Base-by-base conservation (phyloP, 2,888 invertebrate species). In the Melanargia galathea region DNA sequence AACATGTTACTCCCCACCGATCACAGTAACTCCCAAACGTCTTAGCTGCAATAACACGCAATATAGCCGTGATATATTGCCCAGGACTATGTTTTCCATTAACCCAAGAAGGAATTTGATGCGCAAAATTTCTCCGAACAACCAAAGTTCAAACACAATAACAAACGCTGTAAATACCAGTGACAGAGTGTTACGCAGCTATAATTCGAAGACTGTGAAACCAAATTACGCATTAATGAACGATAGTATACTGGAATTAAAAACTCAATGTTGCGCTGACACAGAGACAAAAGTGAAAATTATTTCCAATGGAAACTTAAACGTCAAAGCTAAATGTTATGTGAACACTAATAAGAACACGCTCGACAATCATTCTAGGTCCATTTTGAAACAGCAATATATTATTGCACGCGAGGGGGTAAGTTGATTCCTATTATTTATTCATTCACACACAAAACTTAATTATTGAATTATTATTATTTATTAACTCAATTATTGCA, bases 131-230 rank as follows among this genome's bases (percentile, higher is more conserved):
- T 26, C 10, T 20, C 40, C 16, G 16, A 43, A 61, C 40, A 43
- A 65, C 26, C 24, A 64, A 60, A 66, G 33, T 10, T 51, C 59
- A 3, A 63, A 63, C 58, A 55, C 60, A 0, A 65, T 49, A 46
- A 18, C 2, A 43, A 5, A 18, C 1, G 18, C 43, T 8, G 26
- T 11, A 11, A 52, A 7, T 20, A 45, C 68, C 0, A 81, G 82
- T 54, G 84, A 84, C 58, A 69, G 86, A 67, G 80, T 86, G 0
- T 69, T 89, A 2, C 74, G 87, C 8, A 88, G 87, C 67, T 86
- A 71, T 57, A 77, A 73, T 52, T 30, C 71, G 11, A 79, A 74
- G 63, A 46, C 56, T 69, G 30, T 67, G 51, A 66, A 70, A 58
- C 65, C 76, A 0, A 76, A 75, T 48, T 77, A 77, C 63, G 73